Conservation (phyloP, 2,888 invertebrate genomes). For the Spatulosminthurus flaviceps region DNA sequence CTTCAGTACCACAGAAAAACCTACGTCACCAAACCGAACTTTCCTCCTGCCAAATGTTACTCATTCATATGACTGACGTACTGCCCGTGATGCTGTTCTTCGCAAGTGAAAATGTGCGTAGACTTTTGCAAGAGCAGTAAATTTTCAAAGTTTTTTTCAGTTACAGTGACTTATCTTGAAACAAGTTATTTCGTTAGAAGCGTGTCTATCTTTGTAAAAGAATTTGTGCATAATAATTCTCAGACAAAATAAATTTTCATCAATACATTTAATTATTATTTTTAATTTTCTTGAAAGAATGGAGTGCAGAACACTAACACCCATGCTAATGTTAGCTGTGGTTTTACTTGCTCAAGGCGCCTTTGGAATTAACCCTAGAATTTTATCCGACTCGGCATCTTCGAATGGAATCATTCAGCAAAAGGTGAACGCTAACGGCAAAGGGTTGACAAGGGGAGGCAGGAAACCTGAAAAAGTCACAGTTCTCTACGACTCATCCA, state of each 20-base stretch:
- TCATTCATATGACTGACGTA: no score
- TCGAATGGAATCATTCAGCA: neutral
- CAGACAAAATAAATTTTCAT: neutral
- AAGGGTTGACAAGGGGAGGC: neutral
- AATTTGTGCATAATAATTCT: neutral
- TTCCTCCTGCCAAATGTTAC: neutral
- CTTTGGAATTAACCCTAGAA: neutral
- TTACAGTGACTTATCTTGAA: no score
- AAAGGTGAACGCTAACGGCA: neutral
- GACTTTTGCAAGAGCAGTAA: no score
- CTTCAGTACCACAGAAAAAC: conserved; percentile 32
- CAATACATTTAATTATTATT: neutral
- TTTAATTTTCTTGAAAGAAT: neutral
- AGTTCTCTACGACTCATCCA: conserved; percentile 54
- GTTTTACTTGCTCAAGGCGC: neutral
- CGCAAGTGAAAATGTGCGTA: no score
- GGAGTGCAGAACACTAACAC: neutral
- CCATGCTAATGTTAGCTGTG: neutral
- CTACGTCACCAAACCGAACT: neutral
- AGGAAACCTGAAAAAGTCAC: conserved; percentile 18
- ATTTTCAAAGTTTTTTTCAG: no score
- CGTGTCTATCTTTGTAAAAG: no score
- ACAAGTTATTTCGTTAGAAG: no score
- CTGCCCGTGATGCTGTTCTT: no score
- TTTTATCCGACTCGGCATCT: neutral